Evolutionary conservation across 2,888 invertebrate genomes (phyloP).

Genomic region (Yponomeuta cagnagella): DNA sequence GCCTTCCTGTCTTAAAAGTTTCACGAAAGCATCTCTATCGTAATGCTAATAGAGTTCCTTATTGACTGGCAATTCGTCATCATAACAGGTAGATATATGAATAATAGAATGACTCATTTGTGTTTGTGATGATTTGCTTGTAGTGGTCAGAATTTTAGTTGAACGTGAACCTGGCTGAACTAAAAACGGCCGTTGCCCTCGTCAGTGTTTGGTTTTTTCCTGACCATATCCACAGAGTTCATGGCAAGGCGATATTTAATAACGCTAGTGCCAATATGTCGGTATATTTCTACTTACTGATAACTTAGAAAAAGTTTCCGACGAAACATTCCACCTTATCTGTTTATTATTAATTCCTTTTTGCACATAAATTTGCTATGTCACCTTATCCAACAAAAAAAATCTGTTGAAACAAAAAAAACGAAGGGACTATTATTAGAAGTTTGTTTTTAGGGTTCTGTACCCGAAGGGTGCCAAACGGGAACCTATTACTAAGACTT

Average conservation of each 20-base stretch:
- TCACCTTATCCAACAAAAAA: too few species aligned
- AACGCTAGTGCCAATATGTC: not conserved
- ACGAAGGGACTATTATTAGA: too few species aligned
- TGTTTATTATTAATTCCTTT: too few species aligned
- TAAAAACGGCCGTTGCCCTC: conserved; percentile 69
- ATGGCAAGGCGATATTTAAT: not conserved
- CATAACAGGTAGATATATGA: conserved; percentile 24
- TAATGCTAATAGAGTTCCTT: not conserved
- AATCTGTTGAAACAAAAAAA: too few species aligned
- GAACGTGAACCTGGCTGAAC: conserved; percentile 32
- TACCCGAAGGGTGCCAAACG: too few species aligned
- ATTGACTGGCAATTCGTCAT: not conserved
- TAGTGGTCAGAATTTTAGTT: conserved; percentile 31
- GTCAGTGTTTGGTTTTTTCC: conserved; percentile 46
- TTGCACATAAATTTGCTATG: too few species aligned
- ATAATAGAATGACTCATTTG: conserved; percentile 19
- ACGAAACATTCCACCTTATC: too few species aligned
- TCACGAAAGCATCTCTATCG: not conserved
- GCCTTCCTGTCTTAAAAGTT: not conserved
- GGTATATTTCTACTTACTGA: too few species aligned
- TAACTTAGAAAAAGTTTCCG: too few species aligned
- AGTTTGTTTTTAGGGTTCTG: too few species aligned
- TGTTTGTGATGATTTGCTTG: conserved; percentile 34
- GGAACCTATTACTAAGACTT: too few species aligned
- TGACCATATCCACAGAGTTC: conserved; percentile 23